A percentile compares a stretch with the other conserved stretches of the same genome.
Evolutionary conservation across 2,797 vertebrate genomes (phyloP).

Genomic region (Scarus forsteni): DNA sequence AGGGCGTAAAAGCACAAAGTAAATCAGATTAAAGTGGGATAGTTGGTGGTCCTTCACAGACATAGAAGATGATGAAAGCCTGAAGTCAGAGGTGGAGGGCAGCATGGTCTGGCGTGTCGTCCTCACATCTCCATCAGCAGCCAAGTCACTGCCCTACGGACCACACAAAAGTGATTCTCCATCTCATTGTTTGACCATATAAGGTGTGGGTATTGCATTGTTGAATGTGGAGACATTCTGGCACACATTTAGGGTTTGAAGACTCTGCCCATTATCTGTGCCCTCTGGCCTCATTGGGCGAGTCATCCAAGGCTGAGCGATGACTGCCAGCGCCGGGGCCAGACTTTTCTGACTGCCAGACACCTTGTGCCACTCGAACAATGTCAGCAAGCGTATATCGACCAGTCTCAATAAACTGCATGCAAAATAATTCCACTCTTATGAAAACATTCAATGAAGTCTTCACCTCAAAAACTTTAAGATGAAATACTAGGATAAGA

Average conservation of each 20-base stretch:
- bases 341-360: conserved; percentile 67
- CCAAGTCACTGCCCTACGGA: conserved; percentile 60
- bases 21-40: conserved; percentile 12
- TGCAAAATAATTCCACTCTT: neutral
- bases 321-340: conserved; percentile 61
- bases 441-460: neutral
- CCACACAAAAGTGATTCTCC: conserved; percentile 26
- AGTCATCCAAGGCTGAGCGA: conserved; percentile 74
- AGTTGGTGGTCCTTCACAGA: conserved; percentile 5
- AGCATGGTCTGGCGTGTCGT: conserved; percentile 18
- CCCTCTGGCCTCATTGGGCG: conserved; percentile 74
- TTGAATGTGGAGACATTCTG: conserved; percentile 67
- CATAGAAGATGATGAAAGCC: conserved; percentile 9
- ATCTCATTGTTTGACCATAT: conserved; percentile 52
- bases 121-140: conserved; percentile 33
- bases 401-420: conserved; percentile 12
- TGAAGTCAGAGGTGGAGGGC: conserved; percentile 58
- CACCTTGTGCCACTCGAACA: conserved; percentile 55
- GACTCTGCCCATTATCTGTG: conserved; percentile 75
- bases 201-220: conserved; percentile 54
- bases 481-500: neutral
- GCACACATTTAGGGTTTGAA: conserved; percentile 72
- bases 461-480: neutral
- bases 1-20: too few species aligned
- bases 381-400: conserved; percentile 35